A percentile compares a stretch with the other conserved stretches of the same genome.
Conservation (phyloP, 2,113 vertebrate species). For the Leucopsar rothschildi region DNA sequence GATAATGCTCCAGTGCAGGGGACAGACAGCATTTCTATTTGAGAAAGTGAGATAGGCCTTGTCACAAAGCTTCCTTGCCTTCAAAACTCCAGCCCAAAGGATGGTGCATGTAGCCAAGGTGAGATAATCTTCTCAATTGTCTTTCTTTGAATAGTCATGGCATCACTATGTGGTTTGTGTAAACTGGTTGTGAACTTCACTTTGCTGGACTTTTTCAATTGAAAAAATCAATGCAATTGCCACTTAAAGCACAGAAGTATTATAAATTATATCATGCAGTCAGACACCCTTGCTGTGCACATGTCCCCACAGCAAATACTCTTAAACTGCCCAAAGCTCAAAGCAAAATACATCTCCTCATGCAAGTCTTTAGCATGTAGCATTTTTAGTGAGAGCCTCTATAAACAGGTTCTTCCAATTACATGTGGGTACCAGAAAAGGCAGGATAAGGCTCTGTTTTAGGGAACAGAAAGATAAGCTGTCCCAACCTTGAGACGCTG, state of each 20-base stretch:
- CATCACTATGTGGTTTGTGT: background rate
- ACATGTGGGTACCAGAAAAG: background rate
- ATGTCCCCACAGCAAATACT: background rate
- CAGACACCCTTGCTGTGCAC: background rate
- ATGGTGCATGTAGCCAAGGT: fast-evolving
- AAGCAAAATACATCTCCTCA: background rate
- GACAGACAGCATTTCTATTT: background rate
- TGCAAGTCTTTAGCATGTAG: background rate
- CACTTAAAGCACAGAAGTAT: background rate
- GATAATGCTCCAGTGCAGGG: background rate
- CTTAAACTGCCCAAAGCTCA: background rate
- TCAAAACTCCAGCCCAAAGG: background rate
- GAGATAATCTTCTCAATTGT: background rate
- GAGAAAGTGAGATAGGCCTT: background rate
- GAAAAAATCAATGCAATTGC: background rate
- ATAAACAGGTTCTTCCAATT: background rate
- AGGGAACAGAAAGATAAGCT: background rate
- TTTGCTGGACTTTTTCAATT: background rate
- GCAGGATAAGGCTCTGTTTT: background rate
- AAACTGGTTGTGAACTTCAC: background rate
- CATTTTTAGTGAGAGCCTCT: background rate
- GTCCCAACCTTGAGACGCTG: background rate
- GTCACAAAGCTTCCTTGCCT: background rate
- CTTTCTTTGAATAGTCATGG: background rate
- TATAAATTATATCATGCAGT: background rate